phyloP scores from a whole-genome alignment of 2,797 vertebrate species.

The Sebastolobus altivelis region DNA sequence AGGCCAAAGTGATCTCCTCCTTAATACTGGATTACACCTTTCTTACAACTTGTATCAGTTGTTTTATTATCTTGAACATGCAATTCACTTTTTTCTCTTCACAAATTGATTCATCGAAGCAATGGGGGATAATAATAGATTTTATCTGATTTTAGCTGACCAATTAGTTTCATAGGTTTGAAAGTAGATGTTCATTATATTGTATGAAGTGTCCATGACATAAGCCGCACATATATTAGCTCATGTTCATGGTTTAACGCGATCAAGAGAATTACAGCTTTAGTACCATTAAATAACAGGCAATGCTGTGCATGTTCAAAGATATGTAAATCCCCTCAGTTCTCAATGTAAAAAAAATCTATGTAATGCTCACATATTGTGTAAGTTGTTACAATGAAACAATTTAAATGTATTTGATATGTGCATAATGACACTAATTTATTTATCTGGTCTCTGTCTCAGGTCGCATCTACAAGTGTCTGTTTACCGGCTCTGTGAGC shows the following conservation, averaged over 20 bases:
- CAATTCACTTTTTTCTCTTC: neutral
- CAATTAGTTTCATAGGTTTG: neutral
- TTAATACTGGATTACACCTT: neutral
- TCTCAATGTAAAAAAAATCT: neutral
- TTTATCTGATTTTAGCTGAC: neutral
- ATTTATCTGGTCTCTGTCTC: neutral
- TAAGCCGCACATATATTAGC: slow-evolving; percentile 19
- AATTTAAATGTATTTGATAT: neutral
- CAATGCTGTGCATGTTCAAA: neutral
- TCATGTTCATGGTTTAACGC: slow-evolving; percentile 25
- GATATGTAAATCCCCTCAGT: slow-evolving; percentile 14
- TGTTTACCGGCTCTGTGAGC: slow-evolving; percentile 99
- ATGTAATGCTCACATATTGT: slow-evolving; percentile 9
- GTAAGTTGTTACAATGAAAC: neutral
- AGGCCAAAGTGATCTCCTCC: neutral
- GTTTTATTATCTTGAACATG: neutral
- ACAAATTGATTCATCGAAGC: neutral
- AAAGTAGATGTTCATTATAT: neutral
- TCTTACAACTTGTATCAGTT: neutral
- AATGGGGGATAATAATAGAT: neutral
- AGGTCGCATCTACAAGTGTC: slow-evolving; percentile 99
- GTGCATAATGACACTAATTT: neutral
- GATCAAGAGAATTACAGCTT: slow-evolving; percentile 29
- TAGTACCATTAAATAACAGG: slow-evolving; percentile 18
- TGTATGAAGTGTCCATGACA: neutral